Percentiles rank a stretch among this genome's conserved stretches.
Conservation (phyloP, 2,797 vertebrate genomes). For the Loris lydekkerianus region DNA sequence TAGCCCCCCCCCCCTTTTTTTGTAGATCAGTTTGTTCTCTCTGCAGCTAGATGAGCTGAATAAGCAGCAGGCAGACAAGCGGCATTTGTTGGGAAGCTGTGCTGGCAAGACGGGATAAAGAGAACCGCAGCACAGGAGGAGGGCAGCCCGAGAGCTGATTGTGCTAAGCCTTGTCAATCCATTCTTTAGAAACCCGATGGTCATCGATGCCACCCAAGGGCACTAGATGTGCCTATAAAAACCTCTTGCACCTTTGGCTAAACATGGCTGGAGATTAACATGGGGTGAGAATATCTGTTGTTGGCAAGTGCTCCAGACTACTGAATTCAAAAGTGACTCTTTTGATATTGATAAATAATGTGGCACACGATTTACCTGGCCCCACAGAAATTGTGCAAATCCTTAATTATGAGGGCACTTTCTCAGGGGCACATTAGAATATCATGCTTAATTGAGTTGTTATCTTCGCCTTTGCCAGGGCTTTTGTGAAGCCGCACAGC, state of each 20-base stretch:
- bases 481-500: constrained; percentile 64
- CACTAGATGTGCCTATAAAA: constrained; percentile 77
- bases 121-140: neutral
- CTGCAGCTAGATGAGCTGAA: neutral
- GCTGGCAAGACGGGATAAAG: constrained; percentile 44
- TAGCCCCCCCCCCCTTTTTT: neutral
- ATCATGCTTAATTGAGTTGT: constrained; percentile 78
- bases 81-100: constrained; percentile 61
- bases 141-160: neutral
- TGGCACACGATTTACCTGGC: constrained; percentile 64
- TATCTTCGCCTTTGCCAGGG: constrained; percentile 70
- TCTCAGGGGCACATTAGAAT: constrained; percentile 84
- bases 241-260: constrained; percentile 70
- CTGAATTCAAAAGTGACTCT: constrained; percentile 80
- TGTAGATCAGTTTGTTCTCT: neutral
- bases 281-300: constrained; percentile 76
- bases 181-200: constrained; percentile 61
- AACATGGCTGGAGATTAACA: constrained; percentile 46
- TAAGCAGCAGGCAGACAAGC: constrained; percentile 31
- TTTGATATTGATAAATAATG: constrained; percentile 86
- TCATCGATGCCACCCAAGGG: constrained; percentile 69
- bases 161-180: neutral
- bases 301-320: constrained; percentile 71
- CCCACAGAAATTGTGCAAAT: constrained; percentile 78
- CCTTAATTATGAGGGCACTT: constrained; percentile 84